phyloP scores from a whole-genome alignment of 1,140 invertebrate genomes.

The Heterodera schachtii region DNA sequence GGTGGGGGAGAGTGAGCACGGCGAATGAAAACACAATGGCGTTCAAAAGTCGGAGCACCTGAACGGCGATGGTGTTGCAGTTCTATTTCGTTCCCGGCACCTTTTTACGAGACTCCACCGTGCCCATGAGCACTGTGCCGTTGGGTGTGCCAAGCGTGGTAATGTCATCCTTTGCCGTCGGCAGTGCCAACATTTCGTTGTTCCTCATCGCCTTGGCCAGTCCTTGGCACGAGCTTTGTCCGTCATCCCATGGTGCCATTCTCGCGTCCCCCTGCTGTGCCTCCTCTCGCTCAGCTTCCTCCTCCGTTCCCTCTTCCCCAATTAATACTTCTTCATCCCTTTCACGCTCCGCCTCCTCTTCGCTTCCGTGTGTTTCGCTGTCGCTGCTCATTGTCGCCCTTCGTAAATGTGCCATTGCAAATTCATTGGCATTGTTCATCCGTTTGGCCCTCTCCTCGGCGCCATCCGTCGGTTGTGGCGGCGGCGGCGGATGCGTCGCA shows the following conservation, averaged over 20 bases:
- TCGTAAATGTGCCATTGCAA: neutral
- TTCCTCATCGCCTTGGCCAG: neutral
- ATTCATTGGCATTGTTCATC: neutral
- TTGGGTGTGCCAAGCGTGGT: neutral
- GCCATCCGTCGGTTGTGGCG: neutral
- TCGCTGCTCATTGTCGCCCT: neutral
- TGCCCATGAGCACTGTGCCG: slow-evolving; percentile 14
- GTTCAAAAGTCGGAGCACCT: slow-evolving; percentile 60
- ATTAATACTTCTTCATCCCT: neutral
- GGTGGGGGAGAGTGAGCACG: slow-evolving; percentile 60
- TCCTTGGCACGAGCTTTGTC: neutral
- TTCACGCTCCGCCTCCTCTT: neutral
- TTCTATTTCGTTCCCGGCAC: slow-evolving; percentile 13
- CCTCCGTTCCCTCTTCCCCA: neutral
- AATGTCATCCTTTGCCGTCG: slow-evolving; percentile 2
- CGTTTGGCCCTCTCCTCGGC: neutral
- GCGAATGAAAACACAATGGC: slow-evolving; percentile 63
- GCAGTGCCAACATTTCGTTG: neutral
- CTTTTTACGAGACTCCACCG: slow-evolving; percentile 38
- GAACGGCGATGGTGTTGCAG: neutral
- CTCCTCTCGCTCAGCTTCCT: neutral
- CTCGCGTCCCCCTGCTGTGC: neutral
- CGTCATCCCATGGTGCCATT: neutral
- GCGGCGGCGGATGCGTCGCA: neutral
- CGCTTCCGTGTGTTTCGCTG: neutral